Evolutionary conservation across 2,797 vertebrate species (phyloP), one percentile per base, ranked within the genome.

Genomic region (Pitangus sulphuratus): DNA sequence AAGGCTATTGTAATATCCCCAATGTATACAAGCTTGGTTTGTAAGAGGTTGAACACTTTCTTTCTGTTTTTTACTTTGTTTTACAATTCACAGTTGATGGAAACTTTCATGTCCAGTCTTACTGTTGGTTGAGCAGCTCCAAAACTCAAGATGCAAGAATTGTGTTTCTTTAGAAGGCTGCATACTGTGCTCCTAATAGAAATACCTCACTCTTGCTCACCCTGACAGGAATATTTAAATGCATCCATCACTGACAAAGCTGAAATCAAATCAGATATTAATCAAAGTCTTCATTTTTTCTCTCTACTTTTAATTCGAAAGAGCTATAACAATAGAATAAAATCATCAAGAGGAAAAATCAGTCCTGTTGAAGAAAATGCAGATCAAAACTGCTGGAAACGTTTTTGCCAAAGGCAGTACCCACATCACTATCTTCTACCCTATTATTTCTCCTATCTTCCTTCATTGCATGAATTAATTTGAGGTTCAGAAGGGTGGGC

Each of bases 261-360:
- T 93, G 54, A 92, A 88, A 95, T 96, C 84, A 96, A 96, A 96
- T 95, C 93, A 97, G 96, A 95, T 97, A 93, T 92, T 95, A 96
- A 97, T 94, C 95, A 96, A 94, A 91, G 50, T 39, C 56, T 95
- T 89, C 53, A 15, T 35, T 80, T 95, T 93, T 83, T 85, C 42
- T 48, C 28, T 89, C 91, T 75, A 87, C 51, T 90, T 93, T 91
- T 96, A 96, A 93, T 95, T 93, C 6, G 24, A 95, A 97, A 95
- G 58, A 78, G 7, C 64, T 92, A 61, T 68, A 92, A 96, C 69
- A 94, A 95, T 84, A 66, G 80, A 91, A 93, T 85, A 69, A 85
- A 93, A 91, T 88, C 83, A 91, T 70, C 42, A 87, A 79, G 33
- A 84, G 33, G 76, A 94, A 78, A 92, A 93, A 84, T 53, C 50